Conservation (phyloP, 2,888 invertebrate genomes). For the Thecophora atra region DNA sequence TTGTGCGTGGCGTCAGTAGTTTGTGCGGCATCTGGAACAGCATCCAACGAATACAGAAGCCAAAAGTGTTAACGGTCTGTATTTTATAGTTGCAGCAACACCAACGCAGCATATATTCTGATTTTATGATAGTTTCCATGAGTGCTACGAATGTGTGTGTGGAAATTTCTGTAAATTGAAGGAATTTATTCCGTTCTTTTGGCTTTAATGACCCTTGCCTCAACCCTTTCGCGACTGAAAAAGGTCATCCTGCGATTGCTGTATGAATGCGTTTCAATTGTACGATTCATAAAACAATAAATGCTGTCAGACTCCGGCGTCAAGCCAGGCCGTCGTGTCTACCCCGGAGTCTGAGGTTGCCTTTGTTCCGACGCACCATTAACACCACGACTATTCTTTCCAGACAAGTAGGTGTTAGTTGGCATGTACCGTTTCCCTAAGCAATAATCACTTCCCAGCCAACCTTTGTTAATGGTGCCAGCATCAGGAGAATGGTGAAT, state of each 20-base stretch:
- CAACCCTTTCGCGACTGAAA: conserved; percentile 47
- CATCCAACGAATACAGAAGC: conserved; percentile 8
- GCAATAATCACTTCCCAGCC: neutral
- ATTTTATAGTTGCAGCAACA: neutral
- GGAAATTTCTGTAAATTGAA: neutral
- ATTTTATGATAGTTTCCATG: neutral
- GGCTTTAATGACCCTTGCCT: neutral
- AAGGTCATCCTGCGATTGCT: conserved; percentile 20
- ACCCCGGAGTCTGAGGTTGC: conserved; percentile 13
- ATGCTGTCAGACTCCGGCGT: neutral
- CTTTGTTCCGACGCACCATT: conserved; percentile 29
- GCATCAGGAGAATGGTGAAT: neutral
- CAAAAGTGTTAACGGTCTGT: conserved; percentile 21
- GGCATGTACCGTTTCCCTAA: conserved; percentile 38
- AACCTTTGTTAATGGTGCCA: neutral
- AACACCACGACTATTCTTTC: conserved; percentile 48
- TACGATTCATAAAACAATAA: conserved; percentile 30
- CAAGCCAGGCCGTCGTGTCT: neutral
- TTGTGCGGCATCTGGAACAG: conserved; percentile 1
- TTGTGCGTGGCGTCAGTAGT: conserved; percentile 55
- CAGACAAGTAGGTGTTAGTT: conserved; percentile 59
- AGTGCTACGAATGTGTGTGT: neutral
- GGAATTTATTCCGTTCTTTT: neutral
- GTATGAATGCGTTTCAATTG: conserved; percentile 28
- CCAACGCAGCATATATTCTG: neutral